Evolutionary conservation across 2,797 vertebrate species (phyloP).

Genomic region (Varecia variegata): DNA sequence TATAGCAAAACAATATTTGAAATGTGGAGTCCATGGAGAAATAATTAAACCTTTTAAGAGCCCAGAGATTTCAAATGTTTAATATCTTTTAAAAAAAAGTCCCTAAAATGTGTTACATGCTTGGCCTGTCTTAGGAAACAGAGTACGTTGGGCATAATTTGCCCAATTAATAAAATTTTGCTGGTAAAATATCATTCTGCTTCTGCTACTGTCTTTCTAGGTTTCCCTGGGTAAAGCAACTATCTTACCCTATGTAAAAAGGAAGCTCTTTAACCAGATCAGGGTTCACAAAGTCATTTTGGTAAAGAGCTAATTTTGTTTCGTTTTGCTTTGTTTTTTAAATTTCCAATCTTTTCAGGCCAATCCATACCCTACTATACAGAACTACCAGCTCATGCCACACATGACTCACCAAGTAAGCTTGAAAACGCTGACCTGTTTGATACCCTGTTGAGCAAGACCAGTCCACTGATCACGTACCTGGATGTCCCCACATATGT

Average conservation of each 20-base stretch:
- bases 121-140: not conserved
- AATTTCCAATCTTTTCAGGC: not conserved
- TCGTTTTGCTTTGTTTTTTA: not conserved
- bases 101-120: not conserved
- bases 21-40: not conserved
- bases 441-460: not conserved
- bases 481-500: not conserved
- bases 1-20: not conserved
- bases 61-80: not conserved
- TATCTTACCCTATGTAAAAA: not conserved
- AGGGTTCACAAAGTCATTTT: not conserved
- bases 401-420: not conserved
- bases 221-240: not conserved
- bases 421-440: not conserved
- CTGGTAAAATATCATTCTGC: not conserved
- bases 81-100: not conserved
- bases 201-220: not conserved
- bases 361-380: not conserved
- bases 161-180: not conserved
- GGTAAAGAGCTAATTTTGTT: not conserved
- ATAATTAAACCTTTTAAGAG: not conserved
- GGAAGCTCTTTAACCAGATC: not conserved
- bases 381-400: not conserved
- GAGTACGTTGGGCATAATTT: not conserved
- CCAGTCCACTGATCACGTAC: not conserved